These are phyloP conservation scores for Lithophane ornitopus DNA, from an alignment of 2,888 invertebrate genomes.

Conservation along the genomic window DNA sequence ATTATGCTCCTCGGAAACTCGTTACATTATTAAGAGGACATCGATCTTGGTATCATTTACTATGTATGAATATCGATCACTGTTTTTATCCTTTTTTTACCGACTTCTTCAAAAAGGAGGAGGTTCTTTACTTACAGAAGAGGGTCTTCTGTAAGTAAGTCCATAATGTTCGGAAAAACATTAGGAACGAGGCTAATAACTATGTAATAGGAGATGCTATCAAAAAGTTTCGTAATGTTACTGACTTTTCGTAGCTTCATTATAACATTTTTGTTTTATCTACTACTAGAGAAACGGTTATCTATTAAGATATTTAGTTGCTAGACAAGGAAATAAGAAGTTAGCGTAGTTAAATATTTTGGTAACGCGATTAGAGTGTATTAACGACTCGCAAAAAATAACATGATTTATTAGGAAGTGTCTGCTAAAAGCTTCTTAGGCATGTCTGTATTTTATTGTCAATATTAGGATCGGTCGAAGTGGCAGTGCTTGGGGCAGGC, in stretches of 20 bases:
- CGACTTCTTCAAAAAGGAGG: too few relatives aligned
- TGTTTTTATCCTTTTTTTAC: background rate
- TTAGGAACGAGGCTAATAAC: background rate
- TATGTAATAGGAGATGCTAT: background rate
- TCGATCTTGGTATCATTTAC: constrained; percentile 53
- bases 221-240: background rate
- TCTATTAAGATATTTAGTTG: background rate
- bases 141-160: too few relatives aligned
- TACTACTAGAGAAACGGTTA: background rate
- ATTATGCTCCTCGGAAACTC: constrained; percentile 59
- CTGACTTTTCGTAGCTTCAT: background rate
- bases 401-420: constrained; percentile 35
- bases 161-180: too few relatives aligned
- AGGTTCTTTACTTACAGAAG: background rate
- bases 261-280: background rate
- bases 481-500: too few relatives aligned
- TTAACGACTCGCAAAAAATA: constrained; percentile 30
- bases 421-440: constrained; percentile 40
- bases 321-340: background rate
- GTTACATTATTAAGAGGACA: constrained; percentile 58
- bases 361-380: constrained; percentile 17
- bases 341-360: constrained; percentile 26
- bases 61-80: constrained; percentile 32
- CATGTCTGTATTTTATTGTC: background rate
- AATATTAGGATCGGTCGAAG: background rate